These are phyloP conservation scores for Acrossocheilus fasciatus DNA, from an alignment of 2,797 vertebrate genomes.

Conservation along the genomic window DNA sequence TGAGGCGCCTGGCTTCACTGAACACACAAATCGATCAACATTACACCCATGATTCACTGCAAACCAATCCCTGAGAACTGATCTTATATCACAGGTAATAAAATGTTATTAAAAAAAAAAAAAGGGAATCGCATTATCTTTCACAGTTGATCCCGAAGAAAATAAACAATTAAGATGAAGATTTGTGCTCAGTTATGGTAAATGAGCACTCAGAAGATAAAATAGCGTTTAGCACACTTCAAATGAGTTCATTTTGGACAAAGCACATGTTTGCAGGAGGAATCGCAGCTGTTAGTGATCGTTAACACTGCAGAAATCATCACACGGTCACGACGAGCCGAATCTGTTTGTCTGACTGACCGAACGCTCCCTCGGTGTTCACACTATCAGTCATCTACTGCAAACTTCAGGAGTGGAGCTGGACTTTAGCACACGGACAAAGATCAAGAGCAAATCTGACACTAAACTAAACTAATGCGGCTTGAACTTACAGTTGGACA, in stretches of 20 bases:
- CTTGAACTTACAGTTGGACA: too few relatives aligned
- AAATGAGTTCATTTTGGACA: not conserved
- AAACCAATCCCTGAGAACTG: not conserved
- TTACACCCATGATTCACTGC: not conserved
- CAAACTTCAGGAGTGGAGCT: slow-evolving; percentile 63
- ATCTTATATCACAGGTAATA: not conserved
- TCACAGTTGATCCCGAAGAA: not conserved
- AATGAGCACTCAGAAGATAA: slow-evolving; percentile 1
- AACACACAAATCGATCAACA: not conserved
- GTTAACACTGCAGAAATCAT: slow-evolving; percentile 15
- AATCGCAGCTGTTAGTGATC: slow-evolving; percentile 17
- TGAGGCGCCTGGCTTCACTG: not conserved
- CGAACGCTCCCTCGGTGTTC: not conserved
- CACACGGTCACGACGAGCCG: not conserved
- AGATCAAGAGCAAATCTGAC: not conserved
- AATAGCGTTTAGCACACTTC: slow-evolving; percentile 16
- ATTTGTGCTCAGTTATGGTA: not conserved
- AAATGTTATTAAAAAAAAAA: not conserved
- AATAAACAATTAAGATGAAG: not conserved
- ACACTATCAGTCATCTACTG: slow-evolving; percentile 48
- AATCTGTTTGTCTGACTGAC: too few relatives aligned
- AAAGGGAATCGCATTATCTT: not conserved
- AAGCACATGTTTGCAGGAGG: slow-evolving; percentile 8
- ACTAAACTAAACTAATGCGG: not conserved
- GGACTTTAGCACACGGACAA: slow-evolving; percentile 49